Percentiles rank a stretch among this genome's conserved stretches.
Evolutionary conservation across 1,140 invertebrate species (phyloP).

Genomic region (Protaetia brevitarsis): DNA sequence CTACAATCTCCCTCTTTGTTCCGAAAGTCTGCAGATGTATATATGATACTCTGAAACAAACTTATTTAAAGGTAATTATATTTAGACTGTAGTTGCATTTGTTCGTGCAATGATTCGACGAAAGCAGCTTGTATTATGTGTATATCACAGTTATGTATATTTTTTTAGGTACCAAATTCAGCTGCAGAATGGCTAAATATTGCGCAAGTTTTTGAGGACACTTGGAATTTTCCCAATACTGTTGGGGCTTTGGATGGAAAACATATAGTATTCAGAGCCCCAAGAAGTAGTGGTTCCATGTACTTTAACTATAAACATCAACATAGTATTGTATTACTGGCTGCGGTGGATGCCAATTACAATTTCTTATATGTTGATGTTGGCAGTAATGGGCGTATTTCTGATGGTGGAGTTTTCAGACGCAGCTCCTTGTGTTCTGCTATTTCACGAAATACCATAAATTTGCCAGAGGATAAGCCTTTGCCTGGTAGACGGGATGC

Average conservation of each 20-base stretch:
- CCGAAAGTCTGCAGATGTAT: constrained; percentile 17
- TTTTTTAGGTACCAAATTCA: constrained; percentile 16
- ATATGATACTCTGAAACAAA: constrained; percentile 1
- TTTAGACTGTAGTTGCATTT: neutral
- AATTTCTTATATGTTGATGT: constrained; percentile 46
- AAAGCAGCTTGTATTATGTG: neutral
- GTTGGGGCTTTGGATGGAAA: constrained; percentile 46
- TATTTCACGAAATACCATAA: neutral
- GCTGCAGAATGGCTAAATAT: constrained; percentile 22
- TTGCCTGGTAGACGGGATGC: too few species aligned
- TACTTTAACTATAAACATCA: constrained; percentile 48
- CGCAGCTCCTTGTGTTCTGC: neutral
- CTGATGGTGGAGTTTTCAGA: constrained; percentile 46
- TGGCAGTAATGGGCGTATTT: constrained; percentile 40
- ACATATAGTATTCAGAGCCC: too few species aligned
- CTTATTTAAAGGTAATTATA: constrained; percentile 18
- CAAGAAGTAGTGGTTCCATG: constrained; percentile 37
- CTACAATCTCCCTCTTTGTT: constrained; percentile 2
- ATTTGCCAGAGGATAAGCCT: neutral
- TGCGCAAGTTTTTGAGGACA: neutral
- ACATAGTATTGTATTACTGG: constrained; percentile 46
- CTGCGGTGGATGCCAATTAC: constrained; percentile 45
- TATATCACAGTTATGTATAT: neutral
- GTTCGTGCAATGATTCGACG: neutral
- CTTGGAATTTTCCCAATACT: constrained; percentile 19